Conservation (phyloP, 2,113 vertebrate species). For the Lichenostomus cassidix region DNA sequence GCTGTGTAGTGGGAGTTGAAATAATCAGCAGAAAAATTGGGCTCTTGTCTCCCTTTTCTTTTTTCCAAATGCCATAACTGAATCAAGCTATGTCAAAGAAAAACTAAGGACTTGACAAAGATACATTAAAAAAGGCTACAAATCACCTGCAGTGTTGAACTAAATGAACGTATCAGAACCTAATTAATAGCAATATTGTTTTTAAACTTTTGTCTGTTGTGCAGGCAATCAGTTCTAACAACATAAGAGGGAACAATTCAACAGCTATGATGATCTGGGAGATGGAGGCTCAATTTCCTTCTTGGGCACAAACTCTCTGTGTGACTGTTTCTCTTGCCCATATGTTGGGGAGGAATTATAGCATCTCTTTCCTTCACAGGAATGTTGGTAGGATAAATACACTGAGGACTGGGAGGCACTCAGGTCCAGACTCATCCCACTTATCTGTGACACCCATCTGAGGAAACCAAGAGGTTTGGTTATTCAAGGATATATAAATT, state of each 20-base stretch:
- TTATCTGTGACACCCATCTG: not conserved
- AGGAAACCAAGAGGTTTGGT: not conserved
- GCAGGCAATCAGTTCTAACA: not conserved
- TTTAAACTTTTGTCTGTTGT: not conserved
- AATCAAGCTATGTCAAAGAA: not conserved
- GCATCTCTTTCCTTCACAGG: constrained; percentile 32
- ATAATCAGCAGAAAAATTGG: constrained; percentile 17
- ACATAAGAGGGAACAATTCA: not conserved
- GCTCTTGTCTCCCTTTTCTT: not conserved
- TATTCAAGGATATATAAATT: not conserved
- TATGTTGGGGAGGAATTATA: constrained; percentile 41
- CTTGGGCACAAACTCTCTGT: not conserved
- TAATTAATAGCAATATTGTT: not conserved
- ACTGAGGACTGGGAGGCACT: not conserved
- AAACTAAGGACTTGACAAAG: not conserved
- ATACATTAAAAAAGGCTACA: not conserved
- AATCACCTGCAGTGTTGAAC: not conserved
- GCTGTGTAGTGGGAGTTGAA: not conserved
- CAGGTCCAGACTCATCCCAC: constrained; percentile 15
- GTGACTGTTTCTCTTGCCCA: constrained; percentile 19
- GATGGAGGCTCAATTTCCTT: not conserved
- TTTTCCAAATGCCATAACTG: not conserved
- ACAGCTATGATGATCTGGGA: not conserved
- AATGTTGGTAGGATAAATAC: constrained; percentile 36
- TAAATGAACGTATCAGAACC: not conserved